phyloP scores from a whole-genome alignment of 2,888 invertebrate species.

The Ochropacha duplaris region DNA sequence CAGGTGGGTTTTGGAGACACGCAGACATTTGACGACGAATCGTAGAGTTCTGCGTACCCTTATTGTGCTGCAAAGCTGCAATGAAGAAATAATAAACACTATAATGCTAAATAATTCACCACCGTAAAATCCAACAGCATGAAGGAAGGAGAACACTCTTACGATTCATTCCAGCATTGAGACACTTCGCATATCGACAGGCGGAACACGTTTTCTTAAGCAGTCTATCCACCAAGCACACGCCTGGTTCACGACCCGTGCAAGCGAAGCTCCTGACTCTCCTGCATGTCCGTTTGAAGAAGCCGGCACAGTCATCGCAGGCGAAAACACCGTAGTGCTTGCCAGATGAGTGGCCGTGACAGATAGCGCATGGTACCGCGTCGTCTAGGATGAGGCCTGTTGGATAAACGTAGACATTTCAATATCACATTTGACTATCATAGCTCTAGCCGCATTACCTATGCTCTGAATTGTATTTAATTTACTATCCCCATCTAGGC shows the following conservation, averaged over 20 bases:
- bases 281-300: conserved; percentile 96
- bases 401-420: no score
- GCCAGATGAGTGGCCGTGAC: conserved; percentile 98
- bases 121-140: not conserved
- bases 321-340: conserved; percentile 99
- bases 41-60: conserved; percentile 98
- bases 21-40: conserved; percentile 94
- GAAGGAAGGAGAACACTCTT: conserved; percentile 38
- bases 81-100: conserved; percentile 37
- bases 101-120: not conserved
- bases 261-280: conserved; percentile 98
- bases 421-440: no score
- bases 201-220: conserved; percentile 98
- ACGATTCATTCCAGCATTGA: conserved; percentile 98
- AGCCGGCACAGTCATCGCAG: conserved; percentile 97
- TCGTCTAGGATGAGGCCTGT: conserved; percentile 97
- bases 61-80: conserved; percentile 98
- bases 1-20: conserved; percentile 34
- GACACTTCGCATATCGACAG: conserved; percentile 94
- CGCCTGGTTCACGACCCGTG: conserved; percentile 93
- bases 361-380: conserved; percentile 98
- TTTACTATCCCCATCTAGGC: no score
- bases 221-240: conserved; percentile 96
- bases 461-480: no score
- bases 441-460: no score